Conservation (phyloP, 2,797 vertebrate genomes). For the Acropternis orthonyx region DNA sequence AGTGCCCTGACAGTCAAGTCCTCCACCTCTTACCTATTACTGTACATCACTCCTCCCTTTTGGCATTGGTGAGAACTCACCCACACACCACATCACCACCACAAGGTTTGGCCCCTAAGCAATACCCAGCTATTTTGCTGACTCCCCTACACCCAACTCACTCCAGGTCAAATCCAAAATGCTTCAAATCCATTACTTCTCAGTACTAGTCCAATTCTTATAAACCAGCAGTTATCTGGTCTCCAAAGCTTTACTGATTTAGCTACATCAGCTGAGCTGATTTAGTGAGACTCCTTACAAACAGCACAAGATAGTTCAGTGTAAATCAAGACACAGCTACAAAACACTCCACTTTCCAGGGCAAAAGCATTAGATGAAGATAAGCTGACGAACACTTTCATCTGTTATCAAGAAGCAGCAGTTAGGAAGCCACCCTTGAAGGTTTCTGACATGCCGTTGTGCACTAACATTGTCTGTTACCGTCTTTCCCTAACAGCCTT, state of each 20-base stretch:
- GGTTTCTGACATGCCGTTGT: not conserved
- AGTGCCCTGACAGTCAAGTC: not conserved
- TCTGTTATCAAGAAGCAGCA: not conserved
- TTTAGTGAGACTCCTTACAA: not conserved
- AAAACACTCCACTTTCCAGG: not conserved
- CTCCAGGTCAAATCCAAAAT: not conserved
- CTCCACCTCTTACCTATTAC: not conserved
- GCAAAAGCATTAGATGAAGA: not conserved
- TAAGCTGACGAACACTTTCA: not conserved
- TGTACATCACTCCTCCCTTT: not conserved
- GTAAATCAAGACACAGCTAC: not conserved
- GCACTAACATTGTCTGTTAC: fast-evolving
- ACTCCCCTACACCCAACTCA: not conserved
- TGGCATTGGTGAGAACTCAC: not conserved
- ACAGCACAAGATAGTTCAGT: not conserved
- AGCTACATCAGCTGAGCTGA: not conserved
- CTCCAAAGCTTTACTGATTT: not conserved
- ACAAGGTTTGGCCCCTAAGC: not conserved
- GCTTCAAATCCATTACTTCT: not conserved
- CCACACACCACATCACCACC: not conserved
- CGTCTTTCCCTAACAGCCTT: not conserved
- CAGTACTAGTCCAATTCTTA: not conserved
- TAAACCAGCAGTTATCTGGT: not conserved
- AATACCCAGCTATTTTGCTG: not conserved
- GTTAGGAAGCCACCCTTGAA: not conserved